Percentiles rank a stretch among this genome's conserved stretches.
These are phyloP conservation scores for Neogale vison DNA, from an alignment of 2,113 vertebrate genomes.

Conservation along the genomic window DNA sequence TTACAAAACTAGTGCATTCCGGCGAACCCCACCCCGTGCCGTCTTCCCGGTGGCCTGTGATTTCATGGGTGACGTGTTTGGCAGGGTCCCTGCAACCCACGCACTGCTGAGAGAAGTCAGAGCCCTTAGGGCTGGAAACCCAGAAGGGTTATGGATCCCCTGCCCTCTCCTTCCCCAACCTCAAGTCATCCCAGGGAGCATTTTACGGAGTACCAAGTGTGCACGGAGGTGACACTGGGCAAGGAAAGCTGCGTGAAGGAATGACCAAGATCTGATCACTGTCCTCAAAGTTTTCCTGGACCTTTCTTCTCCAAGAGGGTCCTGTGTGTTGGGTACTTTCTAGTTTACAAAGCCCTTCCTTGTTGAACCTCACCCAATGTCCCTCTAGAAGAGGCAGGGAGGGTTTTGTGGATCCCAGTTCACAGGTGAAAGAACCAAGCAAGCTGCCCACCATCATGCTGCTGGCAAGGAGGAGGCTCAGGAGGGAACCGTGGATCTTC, in stretches of 20 bases:
- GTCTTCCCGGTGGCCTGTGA: slow-evolving; percentile 51
- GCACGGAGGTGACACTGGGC: fast-evolving
- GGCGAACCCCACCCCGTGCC: background rate
- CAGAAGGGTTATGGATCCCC: background rate
- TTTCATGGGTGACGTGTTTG: slow-evolving; percentile 56
- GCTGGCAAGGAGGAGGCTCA: background rate
- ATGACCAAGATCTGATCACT: background rate
- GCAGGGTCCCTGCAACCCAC: background rate
- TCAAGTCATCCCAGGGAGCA: background rate
- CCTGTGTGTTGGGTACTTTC: background rate
- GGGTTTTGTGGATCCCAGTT: background rate
- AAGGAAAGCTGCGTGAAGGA: background rate
- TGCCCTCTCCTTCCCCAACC: background rate
- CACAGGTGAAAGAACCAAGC: background rate
- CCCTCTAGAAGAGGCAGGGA: background rate
- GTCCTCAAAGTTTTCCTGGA: background rate
- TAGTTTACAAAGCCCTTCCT: background rate
- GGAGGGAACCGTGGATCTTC: background rate
- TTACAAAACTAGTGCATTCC: slow-evolving; percentile 51
- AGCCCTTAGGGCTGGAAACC: slow-evolving; percentile 15
- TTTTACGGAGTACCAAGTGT: background rate
- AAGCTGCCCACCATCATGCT: background rate
- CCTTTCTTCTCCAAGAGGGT: background rate
- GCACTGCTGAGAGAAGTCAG: background rate
- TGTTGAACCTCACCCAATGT: background rate